Conservation (phyloP, 2,888 invertebrate species). For the Mesorhabditis spiculigera region DNA sequence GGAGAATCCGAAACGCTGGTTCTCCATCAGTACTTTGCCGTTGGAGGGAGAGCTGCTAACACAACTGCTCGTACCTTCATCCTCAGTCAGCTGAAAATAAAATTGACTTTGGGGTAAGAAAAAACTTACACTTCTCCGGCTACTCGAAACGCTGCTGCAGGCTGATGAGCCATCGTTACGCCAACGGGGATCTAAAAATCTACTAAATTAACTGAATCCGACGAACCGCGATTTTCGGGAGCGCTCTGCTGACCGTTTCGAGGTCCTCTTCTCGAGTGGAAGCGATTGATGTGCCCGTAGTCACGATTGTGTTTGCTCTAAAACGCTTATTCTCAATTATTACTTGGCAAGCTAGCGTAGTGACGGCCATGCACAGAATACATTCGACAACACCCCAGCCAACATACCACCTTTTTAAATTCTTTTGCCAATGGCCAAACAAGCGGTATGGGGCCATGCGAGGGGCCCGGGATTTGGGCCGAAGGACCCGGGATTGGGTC, state of each 20-base stretch:
- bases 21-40: neutral
- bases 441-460: neutral
- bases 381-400: neutral
- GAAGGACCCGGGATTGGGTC: neutral
- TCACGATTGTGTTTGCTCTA: neutral
- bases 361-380: neutral
- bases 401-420: neutral
- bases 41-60: slow-evolving; percentile 1
- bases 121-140: slow-evolving; percentile 4
- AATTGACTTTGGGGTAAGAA: slow-evolving; percentile 1
- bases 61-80: neutral
- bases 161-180: neutral
- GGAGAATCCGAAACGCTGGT: too few species aligned
- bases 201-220: neutral
- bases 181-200: neutral
- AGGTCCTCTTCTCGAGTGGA: neutral
- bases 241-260: neutral
- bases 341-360: neutral
- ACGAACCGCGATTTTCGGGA: neutral
- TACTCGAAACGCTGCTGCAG: neutral
- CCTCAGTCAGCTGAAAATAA: slow-evolving; percentile 4
- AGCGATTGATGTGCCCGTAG: neutral
- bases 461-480: neutral
- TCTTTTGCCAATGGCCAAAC: neutral
- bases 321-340: neutral